phyloP scores from a whole-genome alignment of 2,797 vertebrate genomes.

The Prionace glauca region DNA sequence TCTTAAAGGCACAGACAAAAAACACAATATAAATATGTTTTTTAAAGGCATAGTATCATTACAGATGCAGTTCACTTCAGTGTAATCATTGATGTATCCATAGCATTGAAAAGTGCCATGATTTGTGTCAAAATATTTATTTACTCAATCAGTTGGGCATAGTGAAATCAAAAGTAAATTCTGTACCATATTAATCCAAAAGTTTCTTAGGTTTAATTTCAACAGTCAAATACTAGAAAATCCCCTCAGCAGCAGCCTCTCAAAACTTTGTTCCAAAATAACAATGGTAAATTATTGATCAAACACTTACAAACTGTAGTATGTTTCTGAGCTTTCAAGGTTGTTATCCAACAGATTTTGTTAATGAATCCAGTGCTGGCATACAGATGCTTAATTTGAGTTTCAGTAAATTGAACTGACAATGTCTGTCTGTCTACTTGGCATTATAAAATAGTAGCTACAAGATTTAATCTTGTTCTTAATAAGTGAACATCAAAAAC shows the following conservation, averaged over 20 bases:
- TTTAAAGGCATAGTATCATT: too few species aligned
- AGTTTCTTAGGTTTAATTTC: neutral
- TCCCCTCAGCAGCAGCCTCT: neutral
- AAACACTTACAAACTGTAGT: neutral
- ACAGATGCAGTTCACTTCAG: neutral
- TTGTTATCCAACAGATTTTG: conserved; percentile 62
- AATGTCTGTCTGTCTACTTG: conserved; percentile 55
- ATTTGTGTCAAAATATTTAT: neutral
- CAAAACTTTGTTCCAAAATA: neutral
- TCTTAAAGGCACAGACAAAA: too few species aligned
- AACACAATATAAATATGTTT: too few species aligned
- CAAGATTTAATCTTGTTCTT: conserved; percentile 57
- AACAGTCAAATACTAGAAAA: neutral
- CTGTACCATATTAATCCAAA: neutral
- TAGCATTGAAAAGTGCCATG: neutral
- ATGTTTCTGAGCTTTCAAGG: neutral
- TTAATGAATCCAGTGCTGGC: conserved; percentile 64
- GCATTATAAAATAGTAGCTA: conserved; percentile 52
- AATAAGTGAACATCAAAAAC: conserved; percentile 57
- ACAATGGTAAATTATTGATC: conserved; percentile 21
- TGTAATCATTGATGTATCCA: neutral
- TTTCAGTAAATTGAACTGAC: conserved; percentile 58
- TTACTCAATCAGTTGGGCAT: neutral
- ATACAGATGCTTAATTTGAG: conserved; percentile 60
- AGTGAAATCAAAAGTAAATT: neutral